Evolutionary conservation across 2,113 vertebrate genomes (phyloP), one percentile per base, ranked within the genome.

Genomic region (Sterrhoptilus dennistouni): DNA sequence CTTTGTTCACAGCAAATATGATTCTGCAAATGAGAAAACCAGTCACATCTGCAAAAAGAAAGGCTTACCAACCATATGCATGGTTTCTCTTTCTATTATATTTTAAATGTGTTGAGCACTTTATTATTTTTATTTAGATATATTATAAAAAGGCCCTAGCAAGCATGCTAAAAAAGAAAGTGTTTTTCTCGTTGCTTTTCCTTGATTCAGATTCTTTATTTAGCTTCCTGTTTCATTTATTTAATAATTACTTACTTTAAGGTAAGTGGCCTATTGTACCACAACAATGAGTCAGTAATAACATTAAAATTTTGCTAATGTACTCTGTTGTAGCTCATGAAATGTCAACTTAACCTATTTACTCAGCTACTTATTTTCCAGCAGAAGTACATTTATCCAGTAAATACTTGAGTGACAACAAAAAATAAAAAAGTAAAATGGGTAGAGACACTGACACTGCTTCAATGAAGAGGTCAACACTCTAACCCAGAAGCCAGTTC

Each of bases 1-100:
- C 61, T 96, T 95, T 96, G 70, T 91, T 94, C 91, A 83, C 70
- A 79, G 54, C 5, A 28, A 76, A 60, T 54, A 80, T 24, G 31
- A 76, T 50, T 76, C 61, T 64, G 57, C 53, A 96, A 87, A 95
- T 20, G 45, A 87, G 44, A 38, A 86, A 87, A 71, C 16, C 61
- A 84, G 54, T 54, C 56, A 86, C 0, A 0, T 36, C 31, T 87
- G 68, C 42, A 91, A 78, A 93, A 94, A 56, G 9, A 42, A 87
- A 65, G 57, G n/a, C n/a, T 87, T 65, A 45, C 35, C 57, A 70
- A 68, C 16, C 21, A n/a, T n/a, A 9, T 53, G 20, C 20, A 44
- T 24, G 31, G 22, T 47, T 75, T 83, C 28, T 27, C 19, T 53
- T 92, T 71, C 38, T 27, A 22, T 56, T 75, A 18, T 5, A 57